A percentile compares a stretch with the other conserved stretches of the same genome.
These are phyloP conservation scores for Xestoiulus laeticollis DNA, from an alignment of 2,888 invertebrate species.

Conservation along the genomic window DNA sequence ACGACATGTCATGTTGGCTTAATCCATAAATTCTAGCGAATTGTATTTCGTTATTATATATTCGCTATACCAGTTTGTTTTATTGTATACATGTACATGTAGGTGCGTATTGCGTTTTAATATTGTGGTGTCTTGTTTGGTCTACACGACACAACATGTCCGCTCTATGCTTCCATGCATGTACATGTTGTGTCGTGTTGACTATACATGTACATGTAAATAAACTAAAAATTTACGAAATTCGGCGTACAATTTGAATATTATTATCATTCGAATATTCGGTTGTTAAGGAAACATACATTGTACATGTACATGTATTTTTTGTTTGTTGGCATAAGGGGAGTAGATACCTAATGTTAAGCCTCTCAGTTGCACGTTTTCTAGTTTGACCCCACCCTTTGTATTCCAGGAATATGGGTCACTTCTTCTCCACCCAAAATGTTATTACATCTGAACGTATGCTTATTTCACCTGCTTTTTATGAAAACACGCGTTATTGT, in stretches of 20 bases:
- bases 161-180: too few relatives aligned
- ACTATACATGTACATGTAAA: too few relatives aligned
- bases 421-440: neutral
- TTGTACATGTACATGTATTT: neutral
- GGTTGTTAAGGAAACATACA: neutral
- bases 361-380: neutral
- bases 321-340: neutral
- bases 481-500: neutral
- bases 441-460: neutral
- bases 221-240: neutral
- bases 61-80: too few relatives aligned
- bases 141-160: too few relatives aligned
- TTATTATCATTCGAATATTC: neutral
- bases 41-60: too few relatives aligned
- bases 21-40: too few relatives aligned
- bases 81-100: too few relatives aligned
- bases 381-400: conserved; percentile 5
- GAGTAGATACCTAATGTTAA: neutral
- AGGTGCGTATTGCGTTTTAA: too few relatives aligned
- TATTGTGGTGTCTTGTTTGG: too few relatives aligned
- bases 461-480: neutral
- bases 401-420: neutral
- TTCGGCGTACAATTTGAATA: neutral
- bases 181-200: too few relatives aligned
- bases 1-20: too few relatives aligned